Evolutionary conservation across 2,113 vertebrate genomes (phyloP).

Genomic region (Strigops habroptila): DNA sequence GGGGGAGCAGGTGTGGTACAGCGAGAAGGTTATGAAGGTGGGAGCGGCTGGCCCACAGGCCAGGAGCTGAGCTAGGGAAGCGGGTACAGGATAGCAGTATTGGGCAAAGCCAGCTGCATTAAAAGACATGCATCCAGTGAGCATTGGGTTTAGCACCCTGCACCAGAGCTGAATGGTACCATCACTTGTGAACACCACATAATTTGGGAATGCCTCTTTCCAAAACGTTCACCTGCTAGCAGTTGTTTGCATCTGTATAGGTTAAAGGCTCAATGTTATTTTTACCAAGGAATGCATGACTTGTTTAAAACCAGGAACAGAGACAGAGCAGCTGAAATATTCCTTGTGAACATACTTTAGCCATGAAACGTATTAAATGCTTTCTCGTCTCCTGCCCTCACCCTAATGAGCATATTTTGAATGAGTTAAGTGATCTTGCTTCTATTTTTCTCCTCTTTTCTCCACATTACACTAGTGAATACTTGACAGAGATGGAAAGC

Average conservation of each 20-base stretch:
- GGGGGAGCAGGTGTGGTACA: background rate
- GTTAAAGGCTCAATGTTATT: background rate
- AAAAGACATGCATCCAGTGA: fast-evolving
- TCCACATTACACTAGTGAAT: background rate
- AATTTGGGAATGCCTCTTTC: background rate
- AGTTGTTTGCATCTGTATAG: background rate
- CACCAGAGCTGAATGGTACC: background rate
- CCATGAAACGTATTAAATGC: background rate
- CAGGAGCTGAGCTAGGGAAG: background rate
- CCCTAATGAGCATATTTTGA: background rate
- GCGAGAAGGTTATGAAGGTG: background rate
- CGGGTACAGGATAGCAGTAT: fast-evolving
- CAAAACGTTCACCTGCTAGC: background rate
- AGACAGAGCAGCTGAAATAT: background rate
- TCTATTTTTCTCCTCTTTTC: background rate
- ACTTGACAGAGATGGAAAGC: background rate
- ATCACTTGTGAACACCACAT: fast-evolving
- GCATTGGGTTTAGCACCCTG: fast-evolving
- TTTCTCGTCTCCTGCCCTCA: background rate
- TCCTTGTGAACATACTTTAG: background rate
- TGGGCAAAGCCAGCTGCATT: fast-evolving
- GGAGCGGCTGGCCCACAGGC: too few relatives aligned
- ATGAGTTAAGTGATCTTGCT: background rate
- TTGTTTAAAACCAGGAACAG: background rate
- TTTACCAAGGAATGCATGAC: background rate